Conservation (phyloP, 2,113 vertebrate genomes). For the Anarrhichthys ocellatus region DNA sequence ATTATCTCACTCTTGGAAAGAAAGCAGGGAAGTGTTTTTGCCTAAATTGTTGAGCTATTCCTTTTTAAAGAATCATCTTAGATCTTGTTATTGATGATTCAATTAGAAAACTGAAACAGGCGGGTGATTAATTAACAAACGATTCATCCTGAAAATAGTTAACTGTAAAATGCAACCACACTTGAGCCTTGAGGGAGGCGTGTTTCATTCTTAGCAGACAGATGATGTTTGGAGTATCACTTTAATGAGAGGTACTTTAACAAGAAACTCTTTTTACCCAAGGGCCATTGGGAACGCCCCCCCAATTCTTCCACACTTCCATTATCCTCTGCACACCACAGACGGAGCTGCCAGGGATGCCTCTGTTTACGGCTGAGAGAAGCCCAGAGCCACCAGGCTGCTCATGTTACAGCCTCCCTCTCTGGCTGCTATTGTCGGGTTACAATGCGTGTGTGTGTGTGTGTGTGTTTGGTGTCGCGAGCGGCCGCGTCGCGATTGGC, state of each 20-base stretch:
- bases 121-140: too few species aligned
- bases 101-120: too few species aligned
- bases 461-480: slow-evolving; percentile 32
- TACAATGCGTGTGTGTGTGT: slow-evolving; percentile 57
- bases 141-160: too few species aligned
- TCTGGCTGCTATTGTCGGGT: slow-evolving; percentile 73
- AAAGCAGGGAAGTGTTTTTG: too few species aligned
- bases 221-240: background rate
- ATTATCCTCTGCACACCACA: background rate
- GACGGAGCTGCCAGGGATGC: slow-evolving; percentile 34
- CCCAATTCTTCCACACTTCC: background rate
- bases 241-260: background rate
- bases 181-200: background rate
- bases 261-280: background rate
- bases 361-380: slow-evolving; percentile 57
- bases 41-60: too few species aligned
- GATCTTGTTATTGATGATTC: too few species aligned
- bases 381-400: slow-evolving; percentile 43
- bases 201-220: background rate
- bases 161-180: too few species aligned
- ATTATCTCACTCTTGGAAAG: too few species aligned
- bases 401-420: slow-evolving; percentile 78
- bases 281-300: background rate
- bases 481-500: slow-evolving; percentile 58
- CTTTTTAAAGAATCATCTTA: too few species aligned